Percentiles rank a stretch among this genome's conserved stretches.
phyloP scores from a whole-genome alignment of 2,888 invertebrate genomes.

The Abscondita cerata region DNA sequence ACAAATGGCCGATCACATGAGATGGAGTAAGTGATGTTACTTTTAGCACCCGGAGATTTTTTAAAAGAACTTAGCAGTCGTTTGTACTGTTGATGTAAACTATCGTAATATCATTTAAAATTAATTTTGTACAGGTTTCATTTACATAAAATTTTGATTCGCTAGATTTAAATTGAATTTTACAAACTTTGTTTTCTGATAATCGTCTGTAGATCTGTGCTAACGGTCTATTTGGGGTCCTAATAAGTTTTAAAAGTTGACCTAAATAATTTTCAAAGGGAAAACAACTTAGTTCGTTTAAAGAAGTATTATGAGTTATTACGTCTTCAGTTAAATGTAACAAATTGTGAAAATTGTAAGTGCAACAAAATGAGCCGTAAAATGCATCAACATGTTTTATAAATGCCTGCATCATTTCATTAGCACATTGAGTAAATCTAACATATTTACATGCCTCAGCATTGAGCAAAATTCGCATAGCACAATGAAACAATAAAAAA shows the following conservation, averaged over 20 bases:
- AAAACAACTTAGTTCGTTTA: constrained; percentile 10
- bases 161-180: too few relatives aligned
- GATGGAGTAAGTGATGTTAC: not conserved
- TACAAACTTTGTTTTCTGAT: too few relatives aligned
- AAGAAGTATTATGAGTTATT: not conserved
- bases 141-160: not conserved
- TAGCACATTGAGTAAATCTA: not conserved
- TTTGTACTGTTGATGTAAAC: too few relatives aligned
- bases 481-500: not conserved
- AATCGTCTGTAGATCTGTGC: constrained; percentile 9
- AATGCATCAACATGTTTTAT: not conserved
- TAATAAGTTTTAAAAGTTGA: not conserved
- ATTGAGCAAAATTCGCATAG: constrained; percentile 1
- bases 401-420: not conserved
- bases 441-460: too few relatives aligned
- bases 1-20: not conserved
- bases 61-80: too few relatives aligned
- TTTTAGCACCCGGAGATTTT: too few relatives aligned
- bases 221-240: not conserved
- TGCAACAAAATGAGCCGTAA: constrained; percentile 1
- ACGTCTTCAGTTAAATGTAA: constrained; percentile 37
- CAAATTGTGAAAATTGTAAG: constrained; percentile 17
- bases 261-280: constrained; percentile 19
- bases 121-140: too few relatives aligned
- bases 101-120: too few relatives aligned